Evolutionary conservation across 2,797 vertebrate genomes (phyloP).

Genomic region (Dendrocincla tyrannina): DNA sequence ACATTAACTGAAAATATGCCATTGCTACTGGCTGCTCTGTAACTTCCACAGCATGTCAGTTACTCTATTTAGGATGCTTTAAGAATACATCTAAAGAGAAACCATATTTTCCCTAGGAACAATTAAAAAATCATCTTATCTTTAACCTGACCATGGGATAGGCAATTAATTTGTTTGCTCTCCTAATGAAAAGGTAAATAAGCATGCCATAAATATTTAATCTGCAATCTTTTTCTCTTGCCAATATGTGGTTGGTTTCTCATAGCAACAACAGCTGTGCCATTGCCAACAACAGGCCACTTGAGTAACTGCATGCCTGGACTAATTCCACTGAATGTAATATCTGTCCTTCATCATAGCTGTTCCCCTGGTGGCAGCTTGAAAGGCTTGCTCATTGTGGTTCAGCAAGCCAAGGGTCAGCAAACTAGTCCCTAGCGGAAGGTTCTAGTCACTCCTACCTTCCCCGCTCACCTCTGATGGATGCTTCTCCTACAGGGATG

Average conservation of each 20-base stretch:
- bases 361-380: background rate
- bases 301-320: background rate
- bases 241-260: background rate
- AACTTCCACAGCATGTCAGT: background rate
- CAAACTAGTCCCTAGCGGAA: background rate
- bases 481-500: background rate
- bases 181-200: conserved; percentile 23
- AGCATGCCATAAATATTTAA: conserved; percentile 12
- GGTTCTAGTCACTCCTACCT: background rate
- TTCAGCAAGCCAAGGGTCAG: background rate
- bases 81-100: background rate
- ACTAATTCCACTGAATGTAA: background rate
- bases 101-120: background rate
- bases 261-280: background rate
- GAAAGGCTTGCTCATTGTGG: background rate
- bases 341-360: background rate
- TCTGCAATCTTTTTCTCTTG: background rate
- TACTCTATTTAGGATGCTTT: background rate
- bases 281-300: background rate
- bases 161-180: background rate
- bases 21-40: background rate
- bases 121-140: background rate
- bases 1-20: background rate
- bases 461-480: background rate
- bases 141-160: background rate